Conservation (phyloP, 2,113 vertebrate species). For the Etheostoma spectabile region DNA sequence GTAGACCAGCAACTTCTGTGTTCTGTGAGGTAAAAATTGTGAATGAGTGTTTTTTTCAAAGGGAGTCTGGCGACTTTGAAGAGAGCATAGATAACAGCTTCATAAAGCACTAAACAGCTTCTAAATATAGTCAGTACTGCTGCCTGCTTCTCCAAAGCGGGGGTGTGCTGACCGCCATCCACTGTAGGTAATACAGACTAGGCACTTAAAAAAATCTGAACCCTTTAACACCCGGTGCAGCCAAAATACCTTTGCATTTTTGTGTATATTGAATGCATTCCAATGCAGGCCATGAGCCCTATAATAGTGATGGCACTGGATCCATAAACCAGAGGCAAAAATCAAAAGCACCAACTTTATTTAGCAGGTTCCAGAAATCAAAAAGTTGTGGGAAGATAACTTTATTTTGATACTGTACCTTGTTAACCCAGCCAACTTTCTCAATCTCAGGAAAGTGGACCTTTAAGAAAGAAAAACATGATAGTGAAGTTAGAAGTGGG, state of each 20-base stretch:
- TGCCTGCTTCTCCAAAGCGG: not conserved
- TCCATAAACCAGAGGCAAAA: not conserved
- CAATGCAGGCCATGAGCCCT: not conserved
- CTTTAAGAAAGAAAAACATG: constrained; percentile 69
- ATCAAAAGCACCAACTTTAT: not conserved
- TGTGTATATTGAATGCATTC: not conserved
- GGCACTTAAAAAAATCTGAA: not conserved
- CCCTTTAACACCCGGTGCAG: not conserved
- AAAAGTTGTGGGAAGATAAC: not conserved
- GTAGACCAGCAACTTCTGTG: too few species aligned
- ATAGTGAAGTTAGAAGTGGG: not conserved
- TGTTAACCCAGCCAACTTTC: constrained; percentile 95
- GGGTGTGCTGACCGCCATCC: not conserved
- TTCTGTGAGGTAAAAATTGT: too few species aligned
- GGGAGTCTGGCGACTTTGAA: too few species aligned
- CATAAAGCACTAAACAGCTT: too few species aligned
- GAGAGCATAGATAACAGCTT: too few species aligned
- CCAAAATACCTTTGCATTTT: not conserved
- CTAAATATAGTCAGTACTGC: not conserved
- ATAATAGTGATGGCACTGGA: not conserved
- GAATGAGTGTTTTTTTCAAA: too few species aligned
- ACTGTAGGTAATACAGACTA: not conserved
- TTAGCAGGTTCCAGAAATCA: not conserved
- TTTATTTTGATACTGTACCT: constrained; percentile 84
- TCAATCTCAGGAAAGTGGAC: constrained; percentile 94